Evolutionary conservation across 53 echinoderm and acorn worm species (phyloP), one percentile per base, ranked within the genome.

Genomic region (Luidia sarsii): DNA sequence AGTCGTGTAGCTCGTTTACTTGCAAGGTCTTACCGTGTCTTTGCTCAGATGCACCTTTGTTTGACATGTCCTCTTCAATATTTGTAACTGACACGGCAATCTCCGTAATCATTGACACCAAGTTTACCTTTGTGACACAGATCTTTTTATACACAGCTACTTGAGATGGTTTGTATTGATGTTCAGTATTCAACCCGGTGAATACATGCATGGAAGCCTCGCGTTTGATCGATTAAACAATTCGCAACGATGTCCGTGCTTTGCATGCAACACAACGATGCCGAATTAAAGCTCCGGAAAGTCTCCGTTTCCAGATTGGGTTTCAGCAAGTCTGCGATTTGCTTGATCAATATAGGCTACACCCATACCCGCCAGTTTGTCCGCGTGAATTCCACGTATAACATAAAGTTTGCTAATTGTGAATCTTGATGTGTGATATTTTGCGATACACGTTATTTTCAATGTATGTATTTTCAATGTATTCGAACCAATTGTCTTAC

Each of bases 301-400:
- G 33, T 33, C 4, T 11, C 16, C 24, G 33, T 62, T 10, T 35
- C 28, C 28, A 6, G 62, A 16, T 62, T n/a, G 35, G 62, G 62
- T 62, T 62, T 62, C 62, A 62, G 21, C n/a, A n/a, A n/a, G 33
- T 33, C 62, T 62, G 24, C 62, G 35, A 62, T 62, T 57, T 62
- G 62, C 35, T 62, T 62, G 62, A n/a, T n/a, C n/a, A n/a, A n/a
- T n/a, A n/a, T n/a, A n/a, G n/a, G n/a, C n/a, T n/a, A 21, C 31
- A 25, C 30, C 15, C 59, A 64, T 38, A 64, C 38, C 38, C 38
- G 35, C 20, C 38, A 64, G 35, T 64, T 37, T 64, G 35, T 64
- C 38, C 64, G 21, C 21, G 64, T 36, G 38, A 64, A 46, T 68
- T 70, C n/a, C n/a, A n/a, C n/a, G n/a, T n/a, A n/a, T n/a, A n/a